Base-by-base conservation (phyloP, 2,797 vertebrate genomes). In the Melanotaenia nigrans region DNA sequence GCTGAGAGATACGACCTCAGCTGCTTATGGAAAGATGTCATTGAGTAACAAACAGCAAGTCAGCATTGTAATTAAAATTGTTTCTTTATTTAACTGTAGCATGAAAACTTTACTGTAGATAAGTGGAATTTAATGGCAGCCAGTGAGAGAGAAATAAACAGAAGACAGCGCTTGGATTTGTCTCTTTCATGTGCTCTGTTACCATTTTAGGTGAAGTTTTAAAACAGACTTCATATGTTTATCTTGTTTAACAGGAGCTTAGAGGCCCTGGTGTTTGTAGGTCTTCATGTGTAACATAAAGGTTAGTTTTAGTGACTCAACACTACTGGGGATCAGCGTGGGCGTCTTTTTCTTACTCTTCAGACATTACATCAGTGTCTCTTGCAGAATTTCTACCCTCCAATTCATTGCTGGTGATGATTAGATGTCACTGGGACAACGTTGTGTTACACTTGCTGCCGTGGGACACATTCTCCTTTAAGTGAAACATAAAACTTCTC, bases 141-240 rank as follows among this genome's bases (percentile, higher is more conserved):
- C 45, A 28, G 49, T 68, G 72, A 64, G 72, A 79, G 68, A 85
- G 77, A 86, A 85, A 90, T 84, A 91, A 91, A 91, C 82, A 81
- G 67, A 84, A 80, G 83, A 79, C 85, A 75, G 78, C 24, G 0
- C 76, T 82, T 65, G 28, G 80, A 77, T 80, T 72, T 5, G 42
- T 78, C 75, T 83, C 79, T 78, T 75, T 85, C 51, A 65, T 77
- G 81, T 63, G 83, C 76, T 61, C 22, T 82, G 49, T 92, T 91
- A 90, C 91, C 93, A 89, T 94, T 92, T 94, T 92, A 87, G 93
- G 93, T 86, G 81, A 89, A n/a, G 78, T 68, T 89, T 85, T 71
- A 71, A 75, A 86, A 54, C 82, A 75, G 79, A 79, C 81, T 80
- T 86, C 65, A 71, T 67, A 76, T 72, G 82, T 87, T 84, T 85